phyloP scores from a whole-genome alignment of 1,140 invertebrate species.

The Drosophila ogumai region DNA sequence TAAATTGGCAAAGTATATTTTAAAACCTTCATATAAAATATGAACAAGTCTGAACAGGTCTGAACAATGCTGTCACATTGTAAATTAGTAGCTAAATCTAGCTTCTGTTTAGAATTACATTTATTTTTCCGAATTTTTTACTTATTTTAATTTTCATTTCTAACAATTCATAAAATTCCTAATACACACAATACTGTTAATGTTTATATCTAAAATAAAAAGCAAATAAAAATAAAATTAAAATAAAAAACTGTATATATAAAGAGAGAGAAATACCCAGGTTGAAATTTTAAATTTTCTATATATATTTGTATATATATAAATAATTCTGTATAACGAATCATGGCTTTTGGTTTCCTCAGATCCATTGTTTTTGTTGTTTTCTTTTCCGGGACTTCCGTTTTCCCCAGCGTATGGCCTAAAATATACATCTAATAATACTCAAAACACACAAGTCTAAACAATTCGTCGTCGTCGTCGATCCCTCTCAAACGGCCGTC shows the following conservation, averaged over 20 bases:
- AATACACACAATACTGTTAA: neutral
- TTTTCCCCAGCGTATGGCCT: constrained; percentile 52
- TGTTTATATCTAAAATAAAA: neutral
- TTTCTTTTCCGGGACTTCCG: constrained; percentile 10
- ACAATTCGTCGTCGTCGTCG: constrained; percentile 44
- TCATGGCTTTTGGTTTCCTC: constrained; percentile 42
- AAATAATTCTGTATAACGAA: constrained; percentile 47
- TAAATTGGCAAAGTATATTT: neutral
- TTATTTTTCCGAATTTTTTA: no score
- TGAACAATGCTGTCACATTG: neutral
- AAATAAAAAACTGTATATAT: neutral
- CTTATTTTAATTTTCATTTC: no score
- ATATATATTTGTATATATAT: constrained; percentile 19
- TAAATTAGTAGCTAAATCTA: no score
- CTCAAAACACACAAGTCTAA: constrained; percentile 82
- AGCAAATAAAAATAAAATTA: neutral
- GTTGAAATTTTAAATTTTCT: neutral
- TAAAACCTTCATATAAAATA: neutral
- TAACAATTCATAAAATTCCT: neutral
- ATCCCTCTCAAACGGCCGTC: constrained; percentile 89
- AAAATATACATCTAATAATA: constrained; percentile 84
- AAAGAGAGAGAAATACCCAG: constrained; percentile 13
- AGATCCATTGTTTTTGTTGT: constrained; percentile 3
- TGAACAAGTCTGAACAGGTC: neutral
- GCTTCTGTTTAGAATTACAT: no score